Percentiles rank a stretch among this genome's conserved stretches.
Conservation (phyloP, 1,140 invertebrate species). For the Drosophila tani region DNA sequence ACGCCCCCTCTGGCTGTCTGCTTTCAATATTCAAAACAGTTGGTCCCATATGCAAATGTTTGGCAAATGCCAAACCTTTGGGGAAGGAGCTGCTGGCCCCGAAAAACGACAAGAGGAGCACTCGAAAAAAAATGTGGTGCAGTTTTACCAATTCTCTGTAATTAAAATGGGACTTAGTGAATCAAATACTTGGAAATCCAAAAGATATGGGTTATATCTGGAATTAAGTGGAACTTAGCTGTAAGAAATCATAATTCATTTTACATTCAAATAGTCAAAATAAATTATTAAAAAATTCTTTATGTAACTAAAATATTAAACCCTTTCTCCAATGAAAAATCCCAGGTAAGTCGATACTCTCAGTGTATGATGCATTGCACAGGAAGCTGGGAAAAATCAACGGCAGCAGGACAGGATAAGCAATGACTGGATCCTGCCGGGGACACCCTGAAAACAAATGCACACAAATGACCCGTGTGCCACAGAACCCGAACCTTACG, state of each 20-base stretch:
- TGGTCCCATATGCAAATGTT: conserved; percentile 74
- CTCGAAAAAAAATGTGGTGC: neutral
- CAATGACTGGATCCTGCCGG: conserved; percentile 37
- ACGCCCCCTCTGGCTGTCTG: conserved; percentile 42
- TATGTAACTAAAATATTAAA: neutral
- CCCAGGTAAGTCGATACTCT: too few relatives aligned
- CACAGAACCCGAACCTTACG: conserved; percentile 22
- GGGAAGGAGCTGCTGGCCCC: conserved; percentile 18
- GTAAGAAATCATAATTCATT: too few relatives aligned
- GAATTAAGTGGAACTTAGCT: too few relatives aligned
- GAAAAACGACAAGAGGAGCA: conserved; percentile 20
- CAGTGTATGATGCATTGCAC: neutral
- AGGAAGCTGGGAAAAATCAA: conserved; percentile 42
- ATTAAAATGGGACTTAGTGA: neutral
- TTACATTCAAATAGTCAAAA: neutral
- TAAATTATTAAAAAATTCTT: neutral
- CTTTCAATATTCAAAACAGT: conserved; percentile 82
- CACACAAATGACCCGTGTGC: conserved; percentile 77
- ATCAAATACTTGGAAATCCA: neutral
- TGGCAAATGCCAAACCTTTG: conserved; percentile 54
- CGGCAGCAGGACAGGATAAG: conserved; percentile 46
- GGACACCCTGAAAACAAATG: conserved; percentile 72
- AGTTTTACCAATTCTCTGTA: too few relatives aligned
- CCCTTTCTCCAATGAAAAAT: too few relatives aligned
- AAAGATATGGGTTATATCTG: too few relatives aligned